phyloP scores from a whole-genome alignment of 1,140 invertebrate species.

The Asbolus verrucosus region DNA sequence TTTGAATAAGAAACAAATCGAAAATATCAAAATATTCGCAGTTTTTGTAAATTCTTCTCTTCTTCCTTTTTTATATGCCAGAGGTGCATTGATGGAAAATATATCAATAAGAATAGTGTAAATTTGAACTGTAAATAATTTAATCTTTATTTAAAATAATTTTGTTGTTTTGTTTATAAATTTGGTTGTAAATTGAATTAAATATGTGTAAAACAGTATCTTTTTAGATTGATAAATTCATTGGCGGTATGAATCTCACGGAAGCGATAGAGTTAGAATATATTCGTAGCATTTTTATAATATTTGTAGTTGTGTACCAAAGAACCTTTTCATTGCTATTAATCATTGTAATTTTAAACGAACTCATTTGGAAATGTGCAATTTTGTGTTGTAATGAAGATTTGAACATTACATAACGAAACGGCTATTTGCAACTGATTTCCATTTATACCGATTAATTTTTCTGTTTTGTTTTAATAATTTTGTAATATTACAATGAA shows the following conservation, averaged over 20 bases:
- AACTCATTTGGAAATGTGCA: not conserved
- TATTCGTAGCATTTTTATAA: constrained; percentile 35
- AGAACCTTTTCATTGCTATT: constrained; percentile 10
- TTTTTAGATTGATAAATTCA: not conserved
- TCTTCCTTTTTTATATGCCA: not conserved
- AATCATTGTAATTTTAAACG: constrained; percentile 10
- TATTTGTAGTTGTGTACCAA: constrained; percentile 28
- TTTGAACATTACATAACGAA: no score
- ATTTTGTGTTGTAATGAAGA: constrained; percentile 7
- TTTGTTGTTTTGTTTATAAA: constrained; percentile 10
- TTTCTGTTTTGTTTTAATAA: no score
- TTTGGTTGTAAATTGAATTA: no score
- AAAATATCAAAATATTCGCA: constrained; percentile 12
- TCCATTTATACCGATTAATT: no score
- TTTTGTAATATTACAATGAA: not conserved
- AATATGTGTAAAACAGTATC: no score
- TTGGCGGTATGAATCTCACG: constrained; percentile 16
- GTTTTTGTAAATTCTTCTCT: constrained; percentile 14
- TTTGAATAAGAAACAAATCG: not conserved
- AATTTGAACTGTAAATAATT: constrained; percentile 22
- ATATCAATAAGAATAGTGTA: constrained; percentile 1
- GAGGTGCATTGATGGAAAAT: not conserved
- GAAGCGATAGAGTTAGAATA: constrained; percentile 9
- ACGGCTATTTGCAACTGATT: no score
- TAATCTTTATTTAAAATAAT: constrained; percentile 5